These are phyloP conservation scores for Congeria kusceri DNA, from an alignment of 2,888 invertebrate genomes.

Conservation along the genomic window DNA sequence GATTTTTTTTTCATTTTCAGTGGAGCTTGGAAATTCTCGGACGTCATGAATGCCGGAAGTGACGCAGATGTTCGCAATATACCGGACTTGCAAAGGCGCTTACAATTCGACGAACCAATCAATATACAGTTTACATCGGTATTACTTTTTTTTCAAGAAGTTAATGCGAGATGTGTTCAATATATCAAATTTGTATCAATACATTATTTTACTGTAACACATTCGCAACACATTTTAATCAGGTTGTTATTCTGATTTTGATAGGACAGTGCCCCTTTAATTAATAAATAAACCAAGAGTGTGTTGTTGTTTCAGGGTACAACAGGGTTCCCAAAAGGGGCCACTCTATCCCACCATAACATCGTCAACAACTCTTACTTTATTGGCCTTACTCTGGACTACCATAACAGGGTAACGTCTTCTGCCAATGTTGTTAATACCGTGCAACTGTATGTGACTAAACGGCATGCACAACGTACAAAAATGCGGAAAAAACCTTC, in stretches of 20 bases:
- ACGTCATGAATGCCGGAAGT: constrained; percentile 86
- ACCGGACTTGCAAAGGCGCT: constrained; percentile 86
- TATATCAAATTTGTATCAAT: too few species aligned
- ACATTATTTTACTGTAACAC: too few species aligned
- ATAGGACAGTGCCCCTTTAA: too few species aligned
- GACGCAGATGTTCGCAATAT: constrained; percentile 82
- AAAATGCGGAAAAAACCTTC: too few species aligned
- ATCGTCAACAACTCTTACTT: constrained; percentile 91
- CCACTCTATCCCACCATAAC: constrained; percentile 90
- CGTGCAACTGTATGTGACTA: too few species aligned
- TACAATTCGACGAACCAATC: constrained; percentile 90
- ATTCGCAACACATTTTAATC: too few species aligned
- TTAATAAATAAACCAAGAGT: too few species aligned
- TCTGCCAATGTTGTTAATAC: too few species aligned
- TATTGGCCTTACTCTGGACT: constrained; percentile 87
- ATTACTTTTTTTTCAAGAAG: too few species aligned
- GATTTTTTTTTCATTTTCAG: constrained; percentile 67
- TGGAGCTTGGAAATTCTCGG: constrained; percentile 86
- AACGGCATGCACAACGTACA: too few species aligned
- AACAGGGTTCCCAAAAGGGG: constrained; percentile 93
- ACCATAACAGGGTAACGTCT: constrained; percentile 86
- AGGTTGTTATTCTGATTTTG: too few species aligned
- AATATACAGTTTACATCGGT: constrained; percentile 94
- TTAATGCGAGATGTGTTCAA: too few species aligned
- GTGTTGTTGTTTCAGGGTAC: constrained; percentile 91